These are phyloP conservation scores for Vesta saturnalis DNA, from an alignment of 2,888 invertebrate species.

Conservation along the genomic window DNA sequence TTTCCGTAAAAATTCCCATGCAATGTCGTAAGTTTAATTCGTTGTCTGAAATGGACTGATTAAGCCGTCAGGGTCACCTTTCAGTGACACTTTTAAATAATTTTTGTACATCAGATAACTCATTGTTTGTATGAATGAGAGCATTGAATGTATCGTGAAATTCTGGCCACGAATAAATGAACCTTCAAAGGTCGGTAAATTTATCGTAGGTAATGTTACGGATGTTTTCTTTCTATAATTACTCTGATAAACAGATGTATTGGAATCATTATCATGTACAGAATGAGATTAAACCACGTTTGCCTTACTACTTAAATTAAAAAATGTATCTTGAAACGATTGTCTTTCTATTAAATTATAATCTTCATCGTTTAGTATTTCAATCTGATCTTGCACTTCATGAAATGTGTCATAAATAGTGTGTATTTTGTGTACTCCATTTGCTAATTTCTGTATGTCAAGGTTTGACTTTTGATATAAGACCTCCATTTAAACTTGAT, in stretches of 20 bases:
- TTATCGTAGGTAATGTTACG: neutral
- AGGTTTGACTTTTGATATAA: neutral
- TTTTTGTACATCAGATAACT: neutral
- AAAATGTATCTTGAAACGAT: neutral
- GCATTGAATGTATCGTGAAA: slow-evolving; percentile 5
- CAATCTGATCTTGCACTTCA: neutral
- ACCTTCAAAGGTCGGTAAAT: neutral
- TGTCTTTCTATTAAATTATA: neutral
- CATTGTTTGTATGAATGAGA: neutral
- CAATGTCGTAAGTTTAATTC: slow-evolving; percentile 26
- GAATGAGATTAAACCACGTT: neutral
- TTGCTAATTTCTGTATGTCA: neutral
- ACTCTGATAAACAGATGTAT: neutral
- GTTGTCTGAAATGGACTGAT: slow-evolving; percentile 21
- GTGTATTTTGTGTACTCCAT: neutral
- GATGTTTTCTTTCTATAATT: no score
- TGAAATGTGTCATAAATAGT: neutral
- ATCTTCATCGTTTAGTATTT: no score
- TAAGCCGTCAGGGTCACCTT: slow-evolving; percentile 18
- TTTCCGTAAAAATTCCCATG: slow-evolving; percentile 22
- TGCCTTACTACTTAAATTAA: neutral
- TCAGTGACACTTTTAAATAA: neutral
- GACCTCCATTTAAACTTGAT: neutral
- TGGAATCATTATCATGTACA: neutral
- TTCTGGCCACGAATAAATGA: neutral